phyloP scores from a whole-genome alignment of 2,888 invertebrate genomes.

The Nudaria mundana region DNA sequence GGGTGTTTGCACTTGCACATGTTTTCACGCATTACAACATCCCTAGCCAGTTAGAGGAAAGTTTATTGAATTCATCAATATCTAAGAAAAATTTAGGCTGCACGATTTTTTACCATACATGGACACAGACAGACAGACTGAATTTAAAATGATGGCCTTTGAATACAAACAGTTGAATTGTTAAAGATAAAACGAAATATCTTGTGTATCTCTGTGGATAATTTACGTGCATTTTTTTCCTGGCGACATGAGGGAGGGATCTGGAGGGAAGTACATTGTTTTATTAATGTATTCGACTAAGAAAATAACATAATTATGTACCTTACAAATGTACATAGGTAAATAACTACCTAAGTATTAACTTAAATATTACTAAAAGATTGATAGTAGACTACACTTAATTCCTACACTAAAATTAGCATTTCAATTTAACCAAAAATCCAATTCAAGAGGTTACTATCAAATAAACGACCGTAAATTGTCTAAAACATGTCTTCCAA shows the following conservation, averaged over 20 bases:
- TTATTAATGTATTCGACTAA: too few relatives aligned
- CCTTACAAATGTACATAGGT: too few relatives aligned
- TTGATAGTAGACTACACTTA: too few relatives aligned
- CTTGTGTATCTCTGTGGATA: too few relatives aligned
- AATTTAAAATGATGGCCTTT: neutral
- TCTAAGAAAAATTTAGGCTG: constrained; percentile 29
- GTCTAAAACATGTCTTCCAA: constrained; percentile 12
- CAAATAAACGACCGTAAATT: constrained; percentile 13
- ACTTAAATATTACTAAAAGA: too few relatives aligned
- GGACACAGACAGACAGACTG: constrained; percentile 3
- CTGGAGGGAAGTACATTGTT: too few relatives aligned
- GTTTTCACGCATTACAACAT: constrained; percentile 29
- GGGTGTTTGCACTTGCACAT: constrained; percentile 29
- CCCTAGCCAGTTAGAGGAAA: constrained; percentile 25
- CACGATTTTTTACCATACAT: constrained; percentile 28
- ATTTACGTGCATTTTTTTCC: too few relatives aligned
- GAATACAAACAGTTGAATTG: neutral
- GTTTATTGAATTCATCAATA: constrained; percentile 32
- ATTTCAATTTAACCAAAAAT: constrained; percentile 7
- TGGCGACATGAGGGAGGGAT: too few relatives aligned
- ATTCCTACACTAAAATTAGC: too few relatives aligned
- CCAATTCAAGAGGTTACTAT: constrained; percentile 8
- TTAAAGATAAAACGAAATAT: too few relatives aligned
- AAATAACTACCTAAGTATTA: too few relatives aligned
- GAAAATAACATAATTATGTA: too few relatives aligned